phyloP scores from a whole-genome alignment of 2,113 vertebrate genomes.

The Cathartes aura region DNA sequence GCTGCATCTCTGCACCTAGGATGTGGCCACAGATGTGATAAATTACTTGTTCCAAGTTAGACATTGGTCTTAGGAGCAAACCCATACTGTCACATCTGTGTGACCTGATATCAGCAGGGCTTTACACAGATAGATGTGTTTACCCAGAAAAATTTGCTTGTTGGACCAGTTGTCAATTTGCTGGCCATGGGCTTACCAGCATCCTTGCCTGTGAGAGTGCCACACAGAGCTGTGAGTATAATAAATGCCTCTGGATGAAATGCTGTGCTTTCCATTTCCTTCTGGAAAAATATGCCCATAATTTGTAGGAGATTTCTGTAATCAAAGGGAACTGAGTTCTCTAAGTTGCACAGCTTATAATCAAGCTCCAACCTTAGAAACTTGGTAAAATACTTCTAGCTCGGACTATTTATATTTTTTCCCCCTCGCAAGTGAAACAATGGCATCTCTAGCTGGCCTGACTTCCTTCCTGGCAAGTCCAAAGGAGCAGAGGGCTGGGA shows the following conservation, averaged over 20 bases:
- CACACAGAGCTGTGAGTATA: not conserved
- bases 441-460: slow-evolving; percentile 53
- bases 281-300: not conserved
- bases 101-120: not conserved
- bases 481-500: slow-evolving; percentile 21
- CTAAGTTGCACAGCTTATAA: slow-evolving; percentile 7
- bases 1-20: not conserved
- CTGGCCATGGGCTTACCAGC: not conserved
- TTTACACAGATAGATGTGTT: not conserved
- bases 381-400: slow-evolving; percentile 40
- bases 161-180: not conserved
- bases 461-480: slow-evolving; percentile 60
- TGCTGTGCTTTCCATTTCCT: not conserved
- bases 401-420: slow-evolving; percentile 13
- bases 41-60: not conserved
- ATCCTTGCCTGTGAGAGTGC: not conserved
- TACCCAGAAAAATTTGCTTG: not conserved
- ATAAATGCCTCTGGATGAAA: not conserved
- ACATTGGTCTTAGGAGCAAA: not conserved
- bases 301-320: not conserved
- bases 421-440: not conserved
- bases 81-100: not conserved
- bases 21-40: not conserved
- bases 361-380: not conserved
- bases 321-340: not conserved